A percentile compares a stretch with the other conserved stretches of the same genome.
Conservation (phyloP, 2,113 vertebrate genomes). For the Neodontobutis hainanensis region DNA sequence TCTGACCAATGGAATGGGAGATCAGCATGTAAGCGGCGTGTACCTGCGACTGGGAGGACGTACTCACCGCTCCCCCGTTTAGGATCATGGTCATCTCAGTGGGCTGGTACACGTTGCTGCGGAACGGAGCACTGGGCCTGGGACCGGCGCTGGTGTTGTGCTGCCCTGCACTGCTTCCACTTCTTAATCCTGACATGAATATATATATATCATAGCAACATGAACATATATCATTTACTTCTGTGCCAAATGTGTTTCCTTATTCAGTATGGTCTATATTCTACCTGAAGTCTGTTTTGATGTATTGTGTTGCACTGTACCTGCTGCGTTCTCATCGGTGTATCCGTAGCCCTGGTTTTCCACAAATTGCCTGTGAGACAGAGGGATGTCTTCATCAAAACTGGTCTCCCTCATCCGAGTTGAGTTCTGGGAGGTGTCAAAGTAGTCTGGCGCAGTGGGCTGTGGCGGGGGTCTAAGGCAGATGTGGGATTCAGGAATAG, state of each 20-base stretch:
- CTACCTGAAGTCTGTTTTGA: constrained; percentile 24
- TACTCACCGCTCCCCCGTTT: constrained; percentile 98
- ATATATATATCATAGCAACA: constrained; percentile 33
- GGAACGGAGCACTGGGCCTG: constrained; percentile 91
- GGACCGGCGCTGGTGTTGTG: constrained; percentile 87
- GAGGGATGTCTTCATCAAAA: constrained; percentile 93
- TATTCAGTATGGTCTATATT: constrained; percentile 55
- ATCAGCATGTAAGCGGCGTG: constrained; percentile 63
- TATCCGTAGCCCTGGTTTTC: constrained; percentile 95
- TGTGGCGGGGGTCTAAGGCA: constrained; percentile 88
- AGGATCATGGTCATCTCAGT: constrained; percentile 99
- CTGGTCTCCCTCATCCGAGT: constrained; percentile 93
- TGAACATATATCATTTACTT: too few relatives aligned
- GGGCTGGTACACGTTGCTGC: constrained; percentile 98
- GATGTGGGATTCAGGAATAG: constrained; percentile 91
- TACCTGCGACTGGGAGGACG: constrained; percentile 69
- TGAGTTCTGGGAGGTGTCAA: constrained; percentile 92
- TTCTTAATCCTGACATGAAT: constrained; percentile 69
- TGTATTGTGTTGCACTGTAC: constrained; percentile 64
- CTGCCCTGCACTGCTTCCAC: constrained; percentile 79
- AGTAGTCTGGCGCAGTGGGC: constrained; percentile 93
- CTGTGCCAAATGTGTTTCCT: background rate
- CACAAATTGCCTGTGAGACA: constrained; percentile 92
- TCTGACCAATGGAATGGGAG: constrained; percentile 47
- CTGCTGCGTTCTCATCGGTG: constrained; percentile 90